phyloP scores from a whole-genome alignment of 2,797 vertebrate species.

The Macrochelys suwanniensis region DNA sequence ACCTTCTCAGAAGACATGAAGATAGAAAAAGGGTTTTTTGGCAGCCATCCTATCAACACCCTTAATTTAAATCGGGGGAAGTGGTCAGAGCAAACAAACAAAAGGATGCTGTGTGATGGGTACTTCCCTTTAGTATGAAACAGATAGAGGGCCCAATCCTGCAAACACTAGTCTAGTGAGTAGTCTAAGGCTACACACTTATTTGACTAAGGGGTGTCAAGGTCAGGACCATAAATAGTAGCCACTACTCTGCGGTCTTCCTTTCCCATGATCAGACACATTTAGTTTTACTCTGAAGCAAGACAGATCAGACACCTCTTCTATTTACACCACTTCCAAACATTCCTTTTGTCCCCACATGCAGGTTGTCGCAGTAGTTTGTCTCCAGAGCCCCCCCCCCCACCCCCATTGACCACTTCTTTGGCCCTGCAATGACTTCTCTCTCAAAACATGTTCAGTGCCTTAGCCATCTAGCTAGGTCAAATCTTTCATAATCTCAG shows the following conservation, averaged over 20 bases:
- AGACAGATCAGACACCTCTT: neutral
- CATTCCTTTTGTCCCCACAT: neutral
- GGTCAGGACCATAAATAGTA: slow-evolving; percentile 23
- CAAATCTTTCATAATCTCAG: neutral
- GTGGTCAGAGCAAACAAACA: neutral
- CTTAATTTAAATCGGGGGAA: slow-evolving; percentile 56
- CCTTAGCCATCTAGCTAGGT: too few species aligned
- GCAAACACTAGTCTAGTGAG: slow-evolving; percentile 23
- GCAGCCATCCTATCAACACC: slow-evolving; percentile 49
- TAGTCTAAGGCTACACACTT: neutral
- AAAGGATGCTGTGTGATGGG: neutral
- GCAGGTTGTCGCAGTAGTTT: neutral
- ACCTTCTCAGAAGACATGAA: slow-evolving; percentile 67
- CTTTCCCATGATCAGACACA: neutral
- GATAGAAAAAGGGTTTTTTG: neutral
- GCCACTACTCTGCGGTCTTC: neutral
- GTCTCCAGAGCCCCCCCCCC: neutral
- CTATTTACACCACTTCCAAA: neutral
- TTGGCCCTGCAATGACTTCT: too few species aligned
- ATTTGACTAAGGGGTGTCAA: neutral
- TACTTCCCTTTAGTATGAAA: neutral
- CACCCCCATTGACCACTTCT: neutral
- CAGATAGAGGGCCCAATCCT: slow-evolving; percentile 24
- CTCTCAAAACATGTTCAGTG: too few species aligned
- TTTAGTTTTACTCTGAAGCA: neutral